Percentiles rank a stretch among this genome's conserved stretches.
Conservation (phyloP, 2,888 invertebrate genomes). For the Cheilosia vulpina region DNA sequence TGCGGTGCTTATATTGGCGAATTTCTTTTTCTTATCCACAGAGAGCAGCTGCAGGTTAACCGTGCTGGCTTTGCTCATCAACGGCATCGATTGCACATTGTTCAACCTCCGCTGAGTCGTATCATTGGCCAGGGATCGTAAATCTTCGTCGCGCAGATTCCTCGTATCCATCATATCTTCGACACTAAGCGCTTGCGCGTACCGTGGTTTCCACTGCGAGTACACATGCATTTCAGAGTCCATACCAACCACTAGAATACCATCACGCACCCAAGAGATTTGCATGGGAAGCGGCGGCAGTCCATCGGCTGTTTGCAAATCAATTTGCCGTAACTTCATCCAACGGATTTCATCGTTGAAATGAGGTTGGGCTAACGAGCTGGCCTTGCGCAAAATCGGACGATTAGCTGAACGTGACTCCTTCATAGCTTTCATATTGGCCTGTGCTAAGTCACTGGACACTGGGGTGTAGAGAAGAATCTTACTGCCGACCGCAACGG, state of each 20-base stretch:
- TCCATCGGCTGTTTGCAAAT: constrained; percentile 96
- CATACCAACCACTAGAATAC: constrained; percentile 99
- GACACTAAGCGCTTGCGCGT: constrained; percentile 83
- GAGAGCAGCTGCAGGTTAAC: constrained; percentile 92
- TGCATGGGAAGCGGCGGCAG: constrained; percentile 98
- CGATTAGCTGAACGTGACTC: constrained; percentile 93
- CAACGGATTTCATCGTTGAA: constrained; percentile 97
- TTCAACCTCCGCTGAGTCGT: constrained; percentile 88
- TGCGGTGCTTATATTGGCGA: constrained; percentile 83
- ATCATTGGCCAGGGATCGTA: constrained; percentile 87
- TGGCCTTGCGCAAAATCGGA: constrained; percentile 94
- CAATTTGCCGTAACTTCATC: constrained; percentile 97
- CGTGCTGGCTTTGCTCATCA: constrained; percentile 92
- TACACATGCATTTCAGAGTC: constrained; percentile 99
- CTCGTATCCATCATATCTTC: constrained; percentile 90
- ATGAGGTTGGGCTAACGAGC: constrained; percentile 94
- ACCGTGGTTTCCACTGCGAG: constrained; percentile 95
- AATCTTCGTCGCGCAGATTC: constrained; percentile 89
- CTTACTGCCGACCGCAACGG: constrained; percentile 97
- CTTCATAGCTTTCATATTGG: constrained; percentile 95
- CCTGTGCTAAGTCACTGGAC: constrained; percentile 96
- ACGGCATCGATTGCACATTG: constrained; percentile 91
- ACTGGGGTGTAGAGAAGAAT: constrained; percentile 96
- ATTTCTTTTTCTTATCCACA: constrained; percentile 87
- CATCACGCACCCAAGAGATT: constrained; percentile 99